Evolutionary conservation across 2,113 vertebrate species (phyloP).

Genomic region (Antechinus flavipes): DNA sequence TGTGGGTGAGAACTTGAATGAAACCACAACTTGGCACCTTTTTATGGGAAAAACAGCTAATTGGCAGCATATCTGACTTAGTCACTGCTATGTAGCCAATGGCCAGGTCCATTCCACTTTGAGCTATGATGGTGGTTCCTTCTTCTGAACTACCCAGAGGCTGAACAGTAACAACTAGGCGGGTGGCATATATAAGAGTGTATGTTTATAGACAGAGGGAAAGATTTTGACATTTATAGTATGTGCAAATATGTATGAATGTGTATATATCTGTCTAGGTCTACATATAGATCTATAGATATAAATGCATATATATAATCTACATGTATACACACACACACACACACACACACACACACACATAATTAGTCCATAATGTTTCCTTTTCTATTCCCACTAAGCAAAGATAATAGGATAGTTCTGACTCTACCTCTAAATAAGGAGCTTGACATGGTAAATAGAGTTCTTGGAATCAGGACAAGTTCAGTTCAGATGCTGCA

Average conservation of each 20-base stretch:
- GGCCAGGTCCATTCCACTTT: neutral
- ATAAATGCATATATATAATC: neutral
- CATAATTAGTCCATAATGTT: neutral
- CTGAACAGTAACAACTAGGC: neutral
- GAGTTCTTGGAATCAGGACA: neutral
- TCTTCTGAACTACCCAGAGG: neutral
- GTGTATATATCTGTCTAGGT: neutral
- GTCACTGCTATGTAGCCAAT: slow-evolving; percentile 35
- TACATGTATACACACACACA: too few relatives aligned
- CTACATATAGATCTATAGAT: too few relatives aligned
- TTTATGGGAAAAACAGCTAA: slow-evolving; percentile 19
- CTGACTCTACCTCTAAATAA: neutral
- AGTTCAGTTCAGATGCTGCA: neutral
- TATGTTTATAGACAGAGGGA: neutral
- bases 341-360: neutral
- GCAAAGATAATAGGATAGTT: neutral
- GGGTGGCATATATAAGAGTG: neutral
- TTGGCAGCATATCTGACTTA: slow-evolving; percentile 31
- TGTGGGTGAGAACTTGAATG: slow-evolving; percentile 29
- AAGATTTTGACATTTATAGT: neutral
- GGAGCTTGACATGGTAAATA: neutral
- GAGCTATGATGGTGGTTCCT: neutral
- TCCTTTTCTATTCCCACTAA: neutral
- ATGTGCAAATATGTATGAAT: neutral
- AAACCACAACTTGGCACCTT: slow-evolving; percentile 39